These are phyloP conservation scores for Parambassis ranga DNA, from an alignment of 2,797 vertebrate genomes.

Conservation along the genomic window DNA sequence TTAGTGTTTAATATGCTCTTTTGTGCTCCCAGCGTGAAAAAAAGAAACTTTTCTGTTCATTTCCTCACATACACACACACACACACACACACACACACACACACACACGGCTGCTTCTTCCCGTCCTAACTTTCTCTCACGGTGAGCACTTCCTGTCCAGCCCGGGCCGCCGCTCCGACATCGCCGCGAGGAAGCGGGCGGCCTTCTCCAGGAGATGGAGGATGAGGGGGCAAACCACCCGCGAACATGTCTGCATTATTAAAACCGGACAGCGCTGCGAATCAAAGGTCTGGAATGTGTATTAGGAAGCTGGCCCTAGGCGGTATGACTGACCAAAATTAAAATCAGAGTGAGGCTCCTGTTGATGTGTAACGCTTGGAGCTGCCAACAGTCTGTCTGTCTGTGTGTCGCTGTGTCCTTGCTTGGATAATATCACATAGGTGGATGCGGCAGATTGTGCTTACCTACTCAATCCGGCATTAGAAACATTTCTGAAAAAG, in stretches of 20 bases:
- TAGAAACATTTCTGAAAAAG: slow-evolving; percentile 76
- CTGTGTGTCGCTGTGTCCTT: slow-evolving; percentile 34
- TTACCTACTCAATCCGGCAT: slow-evolving; percentile 80
- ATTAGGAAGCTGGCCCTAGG: slow-evolving; percentile 66
- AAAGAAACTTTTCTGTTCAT: slow-evolving; percentile 34
- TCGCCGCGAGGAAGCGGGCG: slow-evolving; percentile 35
- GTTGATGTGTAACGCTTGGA: slow-evolving; percentile 60
- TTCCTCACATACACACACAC: slow-evolving; percentile 19
- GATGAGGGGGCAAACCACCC: slow-evolving; percentile 57
- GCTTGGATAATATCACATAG: slow-evolving; percentile 68
- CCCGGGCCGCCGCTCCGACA: neutral
- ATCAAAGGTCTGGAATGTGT: slow-evolving; percentile 67
- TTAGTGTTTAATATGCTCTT: slow-evolving; percentile 96
- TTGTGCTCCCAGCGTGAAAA: slow-evolving; percentile 92
- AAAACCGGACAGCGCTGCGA: slow-evolving; percentile 65
- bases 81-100: slow-evolving; percentile 69
- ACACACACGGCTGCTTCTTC: slow-evolving; percentile 78
- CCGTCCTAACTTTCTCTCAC: slow-evolving; percentile 85
- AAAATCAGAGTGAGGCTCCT: slow-evolving; percentile 34
- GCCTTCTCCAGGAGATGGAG: slow-evolving; percentile 30
- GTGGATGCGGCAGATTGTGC: slow-evolving; percentile 78
- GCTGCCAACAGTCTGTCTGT: no score
- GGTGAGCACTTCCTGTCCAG: slow-evolving; percentile 78
- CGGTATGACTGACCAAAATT: slow-evolving; percentile 55
- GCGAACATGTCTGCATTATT: slow-evolving; percentile 74